Conservation (phyloP, 2,888 invertebrate genomes). For the Malthinus flaveolus region DNA sequence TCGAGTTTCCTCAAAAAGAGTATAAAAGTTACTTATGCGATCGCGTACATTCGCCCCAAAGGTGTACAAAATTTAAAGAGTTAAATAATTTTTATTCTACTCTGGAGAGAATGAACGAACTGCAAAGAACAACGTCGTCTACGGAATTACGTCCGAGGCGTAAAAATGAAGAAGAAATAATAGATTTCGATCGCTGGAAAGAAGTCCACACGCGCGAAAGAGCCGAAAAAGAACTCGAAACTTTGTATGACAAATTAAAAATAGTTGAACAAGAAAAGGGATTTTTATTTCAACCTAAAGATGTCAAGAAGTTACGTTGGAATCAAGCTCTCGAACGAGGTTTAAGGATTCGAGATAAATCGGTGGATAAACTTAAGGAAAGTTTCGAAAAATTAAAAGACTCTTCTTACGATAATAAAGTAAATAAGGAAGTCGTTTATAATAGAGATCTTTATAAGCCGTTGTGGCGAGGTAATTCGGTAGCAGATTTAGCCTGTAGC, state of each 20-base stretch:
- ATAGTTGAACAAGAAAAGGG: conserved; percentile 81
- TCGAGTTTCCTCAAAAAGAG: conserved; percentile 61
- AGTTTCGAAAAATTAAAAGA: conserved; percentile 70
- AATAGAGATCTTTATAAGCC: conserved; percentile 76
- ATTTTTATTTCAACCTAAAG: conserved; percentile 78
- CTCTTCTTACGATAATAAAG: conserved; percentile 56
- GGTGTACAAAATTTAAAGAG: conserved; percentile 81
- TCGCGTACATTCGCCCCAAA: conserved; percentile 65
- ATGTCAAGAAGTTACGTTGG: conserved; percentile 77
- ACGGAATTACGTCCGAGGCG: conserved; percentile 72
- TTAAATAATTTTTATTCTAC: conserved; percentile 83
- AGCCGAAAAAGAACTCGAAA: conserved; percentile 80
- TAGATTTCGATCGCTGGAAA: conserved; percentile 88
- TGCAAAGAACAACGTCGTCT: conserved; percentile 76
- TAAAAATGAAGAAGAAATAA: conserved; percentile 75
- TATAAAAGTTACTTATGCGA: conserved; percentile 71
- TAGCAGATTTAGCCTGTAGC: conserved; percentile 75
- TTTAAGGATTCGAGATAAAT: conserved; percentile 80
- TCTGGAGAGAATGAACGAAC: conserved; percentile 79
- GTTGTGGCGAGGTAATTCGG: conserved; percentile 82
- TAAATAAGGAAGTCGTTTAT: conserved; percentile 53
- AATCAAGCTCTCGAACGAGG: conserved; percentile 74
- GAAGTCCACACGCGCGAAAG: conserved; percentile 76
- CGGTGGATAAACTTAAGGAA: conserved; percentile 82
- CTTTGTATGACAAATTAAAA: conserved; percentile 75